A percentile compares a stretch with the other conserved stretches of the same genome.
Evolutionary conservation across 92 coral and sea anemone genomes (phyloP).

Genomic region (Paragorgia papillata): DNA sequence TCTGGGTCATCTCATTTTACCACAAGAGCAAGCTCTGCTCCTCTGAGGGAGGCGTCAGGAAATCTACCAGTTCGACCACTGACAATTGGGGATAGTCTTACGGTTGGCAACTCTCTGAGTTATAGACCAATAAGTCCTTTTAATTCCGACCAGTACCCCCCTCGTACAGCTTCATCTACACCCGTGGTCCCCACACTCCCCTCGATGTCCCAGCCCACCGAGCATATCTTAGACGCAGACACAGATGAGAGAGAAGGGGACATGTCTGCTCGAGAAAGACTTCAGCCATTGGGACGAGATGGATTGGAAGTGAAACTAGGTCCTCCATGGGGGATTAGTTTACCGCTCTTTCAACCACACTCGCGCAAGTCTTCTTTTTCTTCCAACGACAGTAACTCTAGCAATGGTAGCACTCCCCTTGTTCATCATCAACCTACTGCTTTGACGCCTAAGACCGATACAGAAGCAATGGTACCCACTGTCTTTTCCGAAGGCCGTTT

Average conservation of each 20-base stretch:
- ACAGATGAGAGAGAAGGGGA: conserved; percentile 20
- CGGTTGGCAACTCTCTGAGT: not conserved
- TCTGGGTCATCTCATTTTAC: not conserved
- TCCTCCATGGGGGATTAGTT: conserved; percentile 54
- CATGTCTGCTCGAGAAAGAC: conserved; percentile 84
- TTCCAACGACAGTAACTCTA: conserved; percentile 11
- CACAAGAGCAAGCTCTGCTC: conserved; percentile 27
- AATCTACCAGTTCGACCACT: conserved; percentile 35
- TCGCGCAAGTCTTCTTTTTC: conserved; percentile 5
- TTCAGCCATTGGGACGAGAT: conserved; percentile 97
- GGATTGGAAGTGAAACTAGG: conserved; percentile 75
- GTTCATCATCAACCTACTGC: not conserved
- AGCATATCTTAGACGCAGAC: not conserved
- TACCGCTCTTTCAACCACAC: conserved; percentile 34
- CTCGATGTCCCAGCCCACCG: conserved; percentile 15
- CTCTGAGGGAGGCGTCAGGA: conserved; percentile 19
- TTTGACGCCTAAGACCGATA: not conserved
- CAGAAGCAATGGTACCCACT: no score
- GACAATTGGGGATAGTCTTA: conserved; percentile 34
- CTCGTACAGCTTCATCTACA: conserved; percentile 13
- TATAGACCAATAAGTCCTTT: conserved; percentile 45
- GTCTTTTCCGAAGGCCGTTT: no score
- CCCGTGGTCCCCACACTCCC: conserved; percentile 2
- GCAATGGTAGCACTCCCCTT: not conserved
- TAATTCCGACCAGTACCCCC: not conserved